Evolutionary conservation across 2,113 vertebrate genomes (phyloP).

Genomic region (Illadopsis cleaveri): DNA sequence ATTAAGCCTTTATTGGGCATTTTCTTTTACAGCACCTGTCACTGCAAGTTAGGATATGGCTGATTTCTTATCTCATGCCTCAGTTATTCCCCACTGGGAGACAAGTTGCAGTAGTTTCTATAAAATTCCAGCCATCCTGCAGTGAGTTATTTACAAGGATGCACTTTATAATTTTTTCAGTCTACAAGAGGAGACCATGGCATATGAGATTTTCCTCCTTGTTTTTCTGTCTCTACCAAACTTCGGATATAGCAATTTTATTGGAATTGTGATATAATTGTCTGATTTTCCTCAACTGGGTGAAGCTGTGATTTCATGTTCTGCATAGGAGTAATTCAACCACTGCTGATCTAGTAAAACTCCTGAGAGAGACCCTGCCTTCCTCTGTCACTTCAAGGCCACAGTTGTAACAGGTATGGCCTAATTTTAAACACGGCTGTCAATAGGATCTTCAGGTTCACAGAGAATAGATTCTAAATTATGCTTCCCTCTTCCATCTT

Average conservation of each 20-base stretch:
- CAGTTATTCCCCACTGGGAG: neutral
- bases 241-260: conserved; percentile 1
- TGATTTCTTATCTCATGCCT: conserved; percentile 44
- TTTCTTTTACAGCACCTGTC: conserved; percentile 12
- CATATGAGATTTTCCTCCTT: neutral
- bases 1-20: conserved; percentile 24
- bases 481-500: neutral
- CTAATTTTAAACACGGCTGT: neutral
- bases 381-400: neutral
- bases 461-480: neutral
- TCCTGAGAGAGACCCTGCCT: neutral
- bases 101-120: neutral
- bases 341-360: conserved; percentile 8
- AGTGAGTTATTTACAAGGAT: conserved; percentile 32
- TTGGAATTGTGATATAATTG: neutral
- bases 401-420: neutral
- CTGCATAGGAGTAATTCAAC: neutral
- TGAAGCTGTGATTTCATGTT: conserved; percentile 17
- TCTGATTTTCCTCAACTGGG: neutral
- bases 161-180: conserved; percentile 22
- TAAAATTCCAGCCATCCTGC: conserved; percentile 11
- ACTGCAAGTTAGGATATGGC: conserved; percentile 7
- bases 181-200: neutral
- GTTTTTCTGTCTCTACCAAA: neutral
- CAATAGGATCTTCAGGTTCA: neutral